These are phyloP conservation scores for Puffinus mauretanicus DNA, from an alignment of 2,113 vertebrate genomes.

Conservation along the genomic window DNA sequence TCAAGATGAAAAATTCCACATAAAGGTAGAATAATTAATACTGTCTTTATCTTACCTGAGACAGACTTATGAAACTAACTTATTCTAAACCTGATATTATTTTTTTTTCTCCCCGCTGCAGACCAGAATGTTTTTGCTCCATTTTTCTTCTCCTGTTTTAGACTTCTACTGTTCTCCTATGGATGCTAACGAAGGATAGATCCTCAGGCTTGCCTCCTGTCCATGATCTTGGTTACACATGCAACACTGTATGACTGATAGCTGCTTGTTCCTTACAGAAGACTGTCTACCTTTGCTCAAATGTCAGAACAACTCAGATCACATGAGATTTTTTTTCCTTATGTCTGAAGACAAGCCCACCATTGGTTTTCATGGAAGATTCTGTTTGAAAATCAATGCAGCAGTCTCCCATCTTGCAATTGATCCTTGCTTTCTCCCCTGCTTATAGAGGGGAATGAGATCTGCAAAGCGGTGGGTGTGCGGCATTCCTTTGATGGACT, in stretches of 20 bases:
- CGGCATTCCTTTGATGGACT: conserved; percentile 20
- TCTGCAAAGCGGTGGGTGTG: neutral
- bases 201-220: neutral
- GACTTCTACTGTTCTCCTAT: neutral
- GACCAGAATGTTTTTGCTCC: neutral
- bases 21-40: neutral
- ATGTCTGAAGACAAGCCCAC: neutral
- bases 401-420: neutral
- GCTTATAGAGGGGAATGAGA: conserved; percentile 5
- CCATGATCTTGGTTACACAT: neutral
- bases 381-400: conserved; percentile 53
- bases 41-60: neutral
- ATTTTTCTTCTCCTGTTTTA: neutral
- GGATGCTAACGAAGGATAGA: neutral
- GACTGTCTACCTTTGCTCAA: neutral
- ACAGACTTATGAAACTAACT: neutral
- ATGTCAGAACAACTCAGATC: neutral
- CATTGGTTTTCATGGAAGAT: conserved; percentile 45
- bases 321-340: neutral
- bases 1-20: neutral
- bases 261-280: neutral
- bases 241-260: neutral
- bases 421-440: neutral
- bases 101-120: no score
- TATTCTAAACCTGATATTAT: neutral